Evolutionary conservation across 2,888 invertebrate genomes (phyloP).

Genomic region (Blera fallax): DNA sequence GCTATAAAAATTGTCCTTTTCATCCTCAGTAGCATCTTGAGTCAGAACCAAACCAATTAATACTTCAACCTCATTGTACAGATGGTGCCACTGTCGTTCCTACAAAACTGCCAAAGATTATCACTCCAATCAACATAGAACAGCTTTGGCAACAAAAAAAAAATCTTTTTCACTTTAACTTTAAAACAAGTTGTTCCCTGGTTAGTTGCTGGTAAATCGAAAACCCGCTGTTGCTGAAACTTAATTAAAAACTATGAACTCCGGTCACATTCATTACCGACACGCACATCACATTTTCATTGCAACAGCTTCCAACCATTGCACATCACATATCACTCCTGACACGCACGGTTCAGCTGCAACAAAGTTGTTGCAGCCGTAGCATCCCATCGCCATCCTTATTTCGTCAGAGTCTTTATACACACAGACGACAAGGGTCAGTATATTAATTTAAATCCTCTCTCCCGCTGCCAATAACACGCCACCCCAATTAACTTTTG

Average conservation of each 20-base stretch:
- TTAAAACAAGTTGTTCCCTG: not conserved
- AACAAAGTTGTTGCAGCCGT: slow-evolving; percentile 49
- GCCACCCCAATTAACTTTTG: slow-evolving; percentile 71
- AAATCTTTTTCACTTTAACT: not conserved
- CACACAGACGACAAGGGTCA: slow-evolving; percentile 63
- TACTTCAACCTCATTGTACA: too few species aligned
- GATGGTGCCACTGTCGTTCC: too few species aligned
- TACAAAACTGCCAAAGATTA: not conserved
- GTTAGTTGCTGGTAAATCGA: not conserved
- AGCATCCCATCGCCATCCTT: slow-evolving; percentile 18
- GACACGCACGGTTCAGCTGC: slow-evolving; percentile 61
- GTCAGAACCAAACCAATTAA: too few species aligned
- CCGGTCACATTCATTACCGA: slow-evolving; percentile 55
- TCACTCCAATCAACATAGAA: not conserved
- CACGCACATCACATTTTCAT: slow-evolving; percentile 68
- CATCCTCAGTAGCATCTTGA: too few species aligned
- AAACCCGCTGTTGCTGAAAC: slow-evolving; percentile 55
- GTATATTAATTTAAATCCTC: slow-evolving; percentile 72
- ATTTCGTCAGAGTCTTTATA: slow-evolving; percentile 42
- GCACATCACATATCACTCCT: slow-evolving; percentile 64
- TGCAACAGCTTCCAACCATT: slow-evolving; percentile 62
- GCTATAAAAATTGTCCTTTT: too few species aligned
- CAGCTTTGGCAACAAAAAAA: too few species aligned
- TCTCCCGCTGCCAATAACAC: slow-evolving; percentile 67
- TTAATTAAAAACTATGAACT: slow-evolving; percentile 70